Evolutionary conservation across 2,797 vertebrate species (phyloP).

Genomic region (Botia almorhae): DNA sequence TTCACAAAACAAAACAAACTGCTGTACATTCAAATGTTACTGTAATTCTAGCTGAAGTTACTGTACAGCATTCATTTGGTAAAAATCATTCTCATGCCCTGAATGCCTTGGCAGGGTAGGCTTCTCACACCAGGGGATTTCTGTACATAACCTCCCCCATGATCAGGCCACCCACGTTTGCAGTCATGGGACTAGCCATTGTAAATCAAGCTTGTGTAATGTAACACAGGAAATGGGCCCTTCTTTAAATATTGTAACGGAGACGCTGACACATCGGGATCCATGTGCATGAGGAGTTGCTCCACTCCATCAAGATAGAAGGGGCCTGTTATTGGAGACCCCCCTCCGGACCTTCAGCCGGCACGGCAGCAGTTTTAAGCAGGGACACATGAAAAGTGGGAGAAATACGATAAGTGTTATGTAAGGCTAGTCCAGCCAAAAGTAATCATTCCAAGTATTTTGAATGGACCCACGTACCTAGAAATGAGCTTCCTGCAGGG

Average conservation of each 20-base stretch:
- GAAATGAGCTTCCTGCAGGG: too few relatives aligned
- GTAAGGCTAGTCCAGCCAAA: too few relatives aligned
- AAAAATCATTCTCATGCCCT: constrained; percentile 1
- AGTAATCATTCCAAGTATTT: too few relatives aligned
- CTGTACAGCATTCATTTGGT: background rate
- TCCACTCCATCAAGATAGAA: too few relatives aligned
- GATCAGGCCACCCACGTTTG: constrained; percentile 81
- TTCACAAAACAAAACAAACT: background rate
- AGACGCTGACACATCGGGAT: too few relatives aligned
- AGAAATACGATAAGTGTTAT: too few relatives aligned
- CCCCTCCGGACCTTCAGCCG: too few relatives aligned
- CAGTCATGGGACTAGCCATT: constrained; percentile 67
- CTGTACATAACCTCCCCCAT: constrained; percentile 66
- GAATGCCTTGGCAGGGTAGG: constrained; percentile 64
- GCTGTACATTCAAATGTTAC: background rate
- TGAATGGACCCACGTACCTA: too few relatives aligned
- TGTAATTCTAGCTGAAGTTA: background rate
- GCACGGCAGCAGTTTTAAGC: too few relatives aligned
- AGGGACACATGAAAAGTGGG: too few relatives aligned
- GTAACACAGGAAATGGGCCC: constrained; percentile 34
- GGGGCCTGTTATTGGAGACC: too few relatives aligned
- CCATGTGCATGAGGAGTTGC: too few relatives aligned
- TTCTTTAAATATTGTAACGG: constrained; percentile 43
- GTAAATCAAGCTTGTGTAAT: constrained; percentile 54
- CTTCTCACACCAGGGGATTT: constrained; percentile 72